Evolutionary conservation across 1,140 invertebrate genomes (phyloP).

Genomic region (Branchinecta lindahli): DNA sequence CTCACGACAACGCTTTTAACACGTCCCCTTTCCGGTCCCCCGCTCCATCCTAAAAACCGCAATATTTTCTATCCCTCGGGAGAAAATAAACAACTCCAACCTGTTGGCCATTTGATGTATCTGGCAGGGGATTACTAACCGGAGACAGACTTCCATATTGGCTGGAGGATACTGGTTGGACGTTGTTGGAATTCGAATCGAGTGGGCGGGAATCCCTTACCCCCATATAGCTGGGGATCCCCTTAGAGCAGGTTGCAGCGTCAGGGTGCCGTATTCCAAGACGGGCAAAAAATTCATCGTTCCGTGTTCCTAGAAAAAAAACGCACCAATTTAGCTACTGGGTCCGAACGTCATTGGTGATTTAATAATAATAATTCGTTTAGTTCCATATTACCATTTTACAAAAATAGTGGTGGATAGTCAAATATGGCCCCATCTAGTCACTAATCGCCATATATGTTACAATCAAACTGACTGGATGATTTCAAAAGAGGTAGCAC

Average conservation of each 20-base stretch:
- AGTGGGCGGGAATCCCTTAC: not conserved
- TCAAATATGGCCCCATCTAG: too few species aligned
- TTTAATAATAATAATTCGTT: too few species aligned
- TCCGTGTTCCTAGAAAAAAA: not conserved
- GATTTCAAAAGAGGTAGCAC: too few species aligned
- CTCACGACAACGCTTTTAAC: too few species aligned
- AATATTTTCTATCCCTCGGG: too few species aligned
- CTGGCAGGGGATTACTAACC: not conserved
- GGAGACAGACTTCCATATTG: not conserved
- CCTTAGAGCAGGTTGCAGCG: not conserved
- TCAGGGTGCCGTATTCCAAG: not conserved
- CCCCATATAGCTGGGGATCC: not conserved
- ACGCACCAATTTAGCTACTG: not conserved
- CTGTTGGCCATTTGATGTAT: not conserved
- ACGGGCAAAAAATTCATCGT: not conserved
- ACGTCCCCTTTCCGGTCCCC: too few species aligned
- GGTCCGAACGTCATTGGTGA: too few species aligned
- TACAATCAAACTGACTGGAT: too few species aligned
- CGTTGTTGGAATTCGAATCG: not conserved
- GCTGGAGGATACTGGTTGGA: not conserved
- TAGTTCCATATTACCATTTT: too few species aligned
- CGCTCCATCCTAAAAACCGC: too few species aligned
- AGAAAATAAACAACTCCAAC: not conserved
- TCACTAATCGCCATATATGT: too few species aligned
- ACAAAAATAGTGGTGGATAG: too few species aligned